Evolutionary conservation across 2,113 vertebrate genomes (phyloP).

Genomic region (Misgurnus mizolepis): DNA sequence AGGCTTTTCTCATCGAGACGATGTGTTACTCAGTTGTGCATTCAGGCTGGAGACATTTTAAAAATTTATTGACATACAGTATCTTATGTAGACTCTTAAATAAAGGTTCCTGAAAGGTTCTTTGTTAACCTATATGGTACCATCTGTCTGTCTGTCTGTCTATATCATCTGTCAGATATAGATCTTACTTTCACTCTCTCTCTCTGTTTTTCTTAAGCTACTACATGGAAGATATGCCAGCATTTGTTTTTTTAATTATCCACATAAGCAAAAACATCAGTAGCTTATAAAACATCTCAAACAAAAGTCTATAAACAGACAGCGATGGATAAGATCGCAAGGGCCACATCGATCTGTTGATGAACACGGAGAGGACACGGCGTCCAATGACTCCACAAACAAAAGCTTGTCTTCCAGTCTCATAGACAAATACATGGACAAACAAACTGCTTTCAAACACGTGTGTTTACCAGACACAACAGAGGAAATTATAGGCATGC

Average conservation of each 20-base stretch:
- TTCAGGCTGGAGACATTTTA: no score
- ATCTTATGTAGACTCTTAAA: no score
- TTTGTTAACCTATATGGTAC: no score
- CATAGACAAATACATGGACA: constrained; percentile 48
- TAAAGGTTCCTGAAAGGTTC: no score
- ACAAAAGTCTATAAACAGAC: constrained; percentile 49
- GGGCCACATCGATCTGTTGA: constrained; percentile 32
- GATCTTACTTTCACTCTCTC: neutral
- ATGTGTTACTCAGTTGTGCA: no score
- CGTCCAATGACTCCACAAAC: constrained; percentile 49
- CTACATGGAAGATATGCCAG: neutral
- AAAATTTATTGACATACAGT: no score
- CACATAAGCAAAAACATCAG: constrained; percentile 41
- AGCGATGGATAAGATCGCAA: constrained; percentile 11
- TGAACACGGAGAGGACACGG: constrained; percentile 10
- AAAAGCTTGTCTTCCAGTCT: constrained; percentile 19
- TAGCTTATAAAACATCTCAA: constrained; percentile 47
- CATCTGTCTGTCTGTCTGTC: neutral
- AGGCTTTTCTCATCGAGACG: neutral
- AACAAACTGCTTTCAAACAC: constrained; percentile 37
- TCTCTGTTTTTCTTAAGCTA: neutral
- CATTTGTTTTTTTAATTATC: constrained; percentile 9
- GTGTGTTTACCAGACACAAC: constrained; percentile 35
- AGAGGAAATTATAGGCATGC: constrained; percentile 32
- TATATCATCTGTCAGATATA: neutral